Evolutionary conservation across 2,113 vertebrate genomes (phyloP), one percentile per base, ranked within the genome.

Genomic region (Cyrtonyx montezumae): DNA sequence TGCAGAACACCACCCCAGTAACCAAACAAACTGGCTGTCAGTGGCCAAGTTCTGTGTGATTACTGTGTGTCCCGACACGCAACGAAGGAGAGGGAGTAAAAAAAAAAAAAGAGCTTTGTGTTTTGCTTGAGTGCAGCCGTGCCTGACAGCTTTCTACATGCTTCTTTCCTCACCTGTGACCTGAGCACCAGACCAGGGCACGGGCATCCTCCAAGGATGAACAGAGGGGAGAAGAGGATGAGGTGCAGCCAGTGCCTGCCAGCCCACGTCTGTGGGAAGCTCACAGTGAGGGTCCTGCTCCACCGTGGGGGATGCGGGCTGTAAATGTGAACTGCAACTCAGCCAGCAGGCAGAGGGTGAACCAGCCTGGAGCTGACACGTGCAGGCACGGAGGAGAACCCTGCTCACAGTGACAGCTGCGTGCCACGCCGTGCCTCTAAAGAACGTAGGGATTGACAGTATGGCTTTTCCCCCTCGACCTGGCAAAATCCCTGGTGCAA

Each of bases 401-500:
- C 66, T 9, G 56, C 2, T 48, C 26, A 17, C 46, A 32, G 48
- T 28, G 28, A 37, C 81, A 84, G n/a, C 36, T 23, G 19, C 3
- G 25, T 15, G 36, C 19, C 79, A 18, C 5, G 62, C 46, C 8
- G 26, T 1, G 6, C 46, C 56, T 28, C 28, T 12, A 9, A 8
- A 40, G 5, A 5, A 0, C 0, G 9, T 7, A 37, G 19, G 43
- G 8, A 42, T 28, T 1, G 23, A 28, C 63, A 51, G 30, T 2
- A 14, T 22, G 34, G 6, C 10, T 13, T 2, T 19, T 49, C 16
- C 34, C 1, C 1, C 12, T 13, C 17, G 18, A 25, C 1, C 8
- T 15, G 18, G 46, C n/a, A 48, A 71, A 36, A 8, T 11, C 45
- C 46, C 3, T 2, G 23, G 8, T 9, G 20, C 30, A n/a, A 62